A percentile compares a stretch with the other conserved stretches of the same genome.
phyloP scores from a whole-genome alignment of 2,113 vertebrate species.

The Cephalopterus ornatus region DNA sequence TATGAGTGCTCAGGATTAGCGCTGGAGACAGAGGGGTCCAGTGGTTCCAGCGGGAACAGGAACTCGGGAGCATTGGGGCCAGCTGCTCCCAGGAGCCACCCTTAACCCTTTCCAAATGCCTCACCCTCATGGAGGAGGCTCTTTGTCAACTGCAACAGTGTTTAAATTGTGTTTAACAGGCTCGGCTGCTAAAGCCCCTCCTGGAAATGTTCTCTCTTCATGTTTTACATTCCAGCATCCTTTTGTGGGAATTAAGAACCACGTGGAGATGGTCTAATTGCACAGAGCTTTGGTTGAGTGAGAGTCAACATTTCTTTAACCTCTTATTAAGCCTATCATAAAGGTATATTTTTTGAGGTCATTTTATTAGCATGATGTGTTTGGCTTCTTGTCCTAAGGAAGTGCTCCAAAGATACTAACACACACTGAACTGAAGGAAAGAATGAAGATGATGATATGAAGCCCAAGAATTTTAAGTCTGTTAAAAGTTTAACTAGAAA shows the following conservation, averaged over 20 bases:
- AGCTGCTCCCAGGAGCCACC: neutral
- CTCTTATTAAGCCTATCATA: neutral
- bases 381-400: neutral
- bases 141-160: neutral
- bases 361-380: conserved; percentile 1
- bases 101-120: neutral
- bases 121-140: neutral
- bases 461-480: conserved; percentile 68
- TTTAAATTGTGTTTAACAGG: neutral
- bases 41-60: fast-evolving
- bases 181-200: neutral
- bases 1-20: neutral
- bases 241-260: conserved; percentile 13
- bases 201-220: neutral
- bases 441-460: conserved; percentile 58
- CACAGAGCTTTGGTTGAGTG: neutral
- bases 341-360: conserved; percentile 25
- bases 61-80: neutral
- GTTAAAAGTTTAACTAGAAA: conserved; percentile 46
- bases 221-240: conserved; percentile 44
- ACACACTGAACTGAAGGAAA: neutral
- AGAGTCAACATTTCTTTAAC: conserved; percentile 48
- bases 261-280: conserved; percentile 37
- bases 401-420: conserved; percentile 43
- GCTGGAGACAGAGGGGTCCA: neutral